Evolutionary conservation across 2,113 vertebrate species (phyloP).

Genomic region (Hydropotes inermis): DNA sequence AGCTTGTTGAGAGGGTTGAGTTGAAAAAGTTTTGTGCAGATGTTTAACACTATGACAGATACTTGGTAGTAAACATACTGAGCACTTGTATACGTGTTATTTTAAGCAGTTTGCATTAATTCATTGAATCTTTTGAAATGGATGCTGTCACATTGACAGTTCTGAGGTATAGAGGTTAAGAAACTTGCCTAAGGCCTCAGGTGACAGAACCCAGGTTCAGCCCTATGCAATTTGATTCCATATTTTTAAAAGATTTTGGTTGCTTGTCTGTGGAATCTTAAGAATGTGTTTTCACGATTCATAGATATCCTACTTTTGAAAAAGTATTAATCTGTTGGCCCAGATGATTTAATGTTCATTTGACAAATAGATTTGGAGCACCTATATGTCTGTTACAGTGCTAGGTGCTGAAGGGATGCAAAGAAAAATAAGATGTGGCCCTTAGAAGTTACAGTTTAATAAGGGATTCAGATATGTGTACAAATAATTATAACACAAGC

Average conservation of each 20-base stretch:
- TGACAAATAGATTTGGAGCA: neutral
- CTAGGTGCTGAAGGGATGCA: neutral
- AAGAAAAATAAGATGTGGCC: neutral
- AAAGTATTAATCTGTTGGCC: neutral
- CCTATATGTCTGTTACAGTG: neutral
- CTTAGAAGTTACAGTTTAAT: neutral
- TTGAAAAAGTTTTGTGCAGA: neutral
- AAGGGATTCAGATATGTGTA: neutral
- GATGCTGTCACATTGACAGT: neutral
- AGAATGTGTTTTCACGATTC: neutral
- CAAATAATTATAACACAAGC: neutral
- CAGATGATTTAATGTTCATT: constrained; percentile 3
- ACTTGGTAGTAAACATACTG: neutral
- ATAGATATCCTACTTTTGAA: neutral
- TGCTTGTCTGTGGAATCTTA: neutral
- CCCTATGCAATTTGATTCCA: neutral
- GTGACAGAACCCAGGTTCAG: neutral
- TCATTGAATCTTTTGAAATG: neutral
- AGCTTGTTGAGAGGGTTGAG: neutral
- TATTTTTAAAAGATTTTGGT: neutral
- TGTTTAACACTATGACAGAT: neutral
- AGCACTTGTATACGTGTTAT: neutral
- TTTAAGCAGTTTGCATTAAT: neutral
- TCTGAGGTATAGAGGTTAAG: neutral
- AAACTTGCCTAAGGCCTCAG: neutral